These are phyloP conservation scores for Tiaroga cobitis DNA, from an alignment of 2,797 vertebrate species.

Conservation along the genomic window DNA sequence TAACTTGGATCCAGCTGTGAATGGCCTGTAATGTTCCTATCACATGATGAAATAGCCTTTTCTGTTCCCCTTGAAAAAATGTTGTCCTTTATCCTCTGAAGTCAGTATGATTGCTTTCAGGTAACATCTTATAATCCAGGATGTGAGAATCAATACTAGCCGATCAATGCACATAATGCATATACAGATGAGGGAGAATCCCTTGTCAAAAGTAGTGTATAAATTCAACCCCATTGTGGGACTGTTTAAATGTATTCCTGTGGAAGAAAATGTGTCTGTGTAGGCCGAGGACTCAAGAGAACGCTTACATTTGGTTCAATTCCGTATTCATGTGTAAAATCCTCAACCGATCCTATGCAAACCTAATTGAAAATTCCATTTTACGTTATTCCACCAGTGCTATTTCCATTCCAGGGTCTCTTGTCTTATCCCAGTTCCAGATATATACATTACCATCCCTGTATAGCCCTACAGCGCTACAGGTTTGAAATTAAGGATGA, in stretches of 20 bases:
- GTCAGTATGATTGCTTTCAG: slow-evolving; percentile 63
- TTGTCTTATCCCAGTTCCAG: not conserved
- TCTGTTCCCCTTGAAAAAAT: not conserved
- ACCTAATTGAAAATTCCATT: slow-evolving; percentile 42
- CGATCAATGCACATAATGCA: slow-evolving; percentile 73
- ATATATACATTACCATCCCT: slow-evolving; percentile 12
- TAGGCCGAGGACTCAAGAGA: not conserved
- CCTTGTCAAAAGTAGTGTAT: slow-evolving; percentile 52
- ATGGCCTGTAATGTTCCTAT: not conserved
- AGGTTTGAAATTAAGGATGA: slow-evolving; percentile 33
- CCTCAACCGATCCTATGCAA: slow-evolving; percentile 15
- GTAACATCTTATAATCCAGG: slow-evolving; percentile 72
- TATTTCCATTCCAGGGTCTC: not conserved
- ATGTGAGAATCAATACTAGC: slow-evolving; percentile 68
- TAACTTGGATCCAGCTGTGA: not conserved
- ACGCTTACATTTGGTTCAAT: not conserved
- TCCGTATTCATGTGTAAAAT: slow-evolving; percentile 21
- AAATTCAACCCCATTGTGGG: not conserved
- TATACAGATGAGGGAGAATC: slow-evolving; percentile 65
- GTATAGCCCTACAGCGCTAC: slow-evolving; percentile 22
- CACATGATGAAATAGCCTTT: not conserved
- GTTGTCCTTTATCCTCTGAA: slow-evolving; percentile 62
- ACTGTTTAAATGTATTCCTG: slow-evolving; percentile 11
- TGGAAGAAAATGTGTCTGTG: not conserved
- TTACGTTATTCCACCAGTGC: not conserved